Percentiles rank a stretch among this genome's conserved stretches.
Conservation (phyloP, 64 coral and sea anemone genomes). For the Porites lutea region DNA sequence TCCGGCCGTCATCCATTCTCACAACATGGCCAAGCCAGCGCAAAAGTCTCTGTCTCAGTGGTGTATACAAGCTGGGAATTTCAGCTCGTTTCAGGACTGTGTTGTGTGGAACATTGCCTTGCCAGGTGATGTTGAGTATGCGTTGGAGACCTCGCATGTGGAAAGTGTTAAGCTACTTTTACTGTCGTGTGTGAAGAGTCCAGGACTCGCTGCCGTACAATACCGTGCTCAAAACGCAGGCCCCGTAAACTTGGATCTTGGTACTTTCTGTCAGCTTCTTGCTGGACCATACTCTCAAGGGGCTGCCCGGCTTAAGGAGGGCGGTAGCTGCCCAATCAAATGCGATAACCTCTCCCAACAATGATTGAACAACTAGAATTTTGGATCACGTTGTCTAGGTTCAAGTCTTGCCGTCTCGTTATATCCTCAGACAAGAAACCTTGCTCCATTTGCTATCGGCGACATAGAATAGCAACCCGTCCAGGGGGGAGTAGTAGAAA, state of each 20-base stretch:
- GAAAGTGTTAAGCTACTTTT: constrained; percentile 1
- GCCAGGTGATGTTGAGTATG: constrained; percentile 26
- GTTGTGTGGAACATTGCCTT: constrained; percentile 24
- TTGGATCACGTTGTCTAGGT: too few relatives aligned
- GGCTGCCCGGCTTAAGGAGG: too few relatives aligned
- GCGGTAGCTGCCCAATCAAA: too few relatives aligned
- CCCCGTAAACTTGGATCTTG: not conserved
- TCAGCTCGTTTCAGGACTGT: not conserved
- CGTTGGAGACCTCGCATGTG: not conserved
- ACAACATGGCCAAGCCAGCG: constrained; percentile 15
- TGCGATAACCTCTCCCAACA: too few relatives aligned
- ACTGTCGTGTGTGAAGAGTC: constrained; percentile 16
- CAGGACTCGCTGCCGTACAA: constrained; percentile 19
- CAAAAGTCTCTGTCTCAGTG: not conserved
- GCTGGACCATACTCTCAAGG: too few relatives aligned
- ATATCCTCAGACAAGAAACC: too few relatives aligned
- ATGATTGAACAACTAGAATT: too few relatives aligned
- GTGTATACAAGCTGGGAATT: not conserved
- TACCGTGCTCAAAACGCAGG: constrained; percentile 17
- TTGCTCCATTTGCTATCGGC: too few relatives aligned
- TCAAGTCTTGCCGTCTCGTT: too few relatives aligned
- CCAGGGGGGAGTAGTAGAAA: too few relatives aligned
- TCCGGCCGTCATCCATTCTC: constrained; percentile 1
- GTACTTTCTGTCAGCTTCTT: too few relatives aligned
- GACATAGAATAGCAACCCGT: too few relatives aligned